Evolutionary conservation across 2,888 invertebrate genomes (phyloP).

Genomic region (Tipula unca): DNA sequence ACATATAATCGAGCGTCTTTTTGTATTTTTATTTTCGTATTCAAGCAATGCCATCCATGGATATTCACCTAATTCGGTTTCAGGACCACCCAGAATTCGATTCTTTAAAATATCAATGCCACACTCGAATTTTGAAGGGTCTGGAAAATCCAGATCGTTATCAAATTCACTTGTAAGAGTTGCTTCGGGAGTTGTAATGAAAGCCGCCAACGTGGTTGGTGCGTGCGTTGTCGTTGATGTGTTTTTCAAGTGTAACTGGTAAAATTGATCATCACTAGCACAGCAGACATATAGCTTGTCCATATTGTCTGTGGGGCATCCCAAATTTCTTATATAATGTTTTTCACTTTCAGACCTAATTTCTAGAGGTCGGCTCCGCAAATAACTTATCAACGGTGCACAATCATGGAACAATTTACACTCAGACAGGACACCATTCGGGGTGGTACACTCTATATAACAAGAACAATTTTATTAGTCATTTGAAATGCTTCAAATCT

Average conservation of each 20-base stretch:
- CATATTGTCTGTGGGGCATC: neutral
- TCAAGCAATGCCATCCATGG: conserved; percentile 60
- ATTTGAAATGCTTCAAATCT: too few species aligned
- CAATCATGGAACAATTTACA: neutral
- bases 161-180: too few species aligned
- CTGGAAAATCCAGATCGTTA: neutral
- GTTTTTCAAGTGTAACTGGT: neutral
- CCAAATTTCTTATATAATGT: neutral
- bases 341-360: neutral
- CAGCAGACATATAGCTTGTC: neutral
- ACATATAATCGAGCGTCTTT: neutral
- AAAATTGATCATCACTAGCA: neutral
- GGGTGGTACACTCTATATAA: neutral
- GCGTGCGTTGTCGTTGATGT: too few species aligned
- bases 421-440: neutral
- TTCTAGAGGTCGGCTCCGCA: neutral
- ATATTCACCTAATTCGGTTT: conserved; percentile 54
- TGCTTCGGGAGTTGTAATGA: too few species aligned
- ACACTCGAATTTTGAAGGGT: neutral
- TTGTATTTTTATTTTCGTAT: conserved; percentile 49
- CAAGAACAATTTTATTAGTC: too few species aligned
- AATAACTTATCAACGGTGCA: neutral
- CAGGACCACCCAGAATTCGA: conserved; percentile 46
- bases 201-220: too few species aligned
- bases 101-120: conserved; percentile 49